phyloP scores from a whole-genome alignment of 2,797 vertebrate species.

The Erethizon dorsatum region DNA sequence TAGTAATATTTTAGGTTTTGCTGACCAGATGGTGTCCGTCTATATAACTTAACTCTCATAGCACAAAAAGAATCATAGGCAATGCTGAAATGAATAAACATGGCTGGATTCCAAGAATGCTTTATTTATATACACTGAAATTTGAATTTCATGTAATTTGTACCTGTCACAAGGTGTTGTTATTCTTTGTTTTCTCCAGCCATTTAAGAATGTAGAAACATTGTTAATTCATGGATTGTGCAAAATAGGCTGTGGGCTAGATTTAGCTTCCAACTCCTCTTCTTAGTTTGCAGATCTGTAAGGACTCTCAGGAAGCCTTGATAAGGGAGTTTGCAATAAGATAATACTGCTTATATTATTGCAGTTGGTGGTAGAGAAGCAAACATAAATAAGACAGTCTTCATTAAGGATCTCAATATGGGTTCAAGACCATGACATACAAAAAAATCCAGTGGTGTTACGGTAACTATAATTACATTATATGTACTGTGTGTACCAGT shows the following conservation, averaged over 20 bases:
- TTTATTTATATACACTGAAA: not conserved
- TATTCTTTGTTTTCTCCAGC: not conserved
- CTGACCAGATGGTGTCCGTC: not conserved
- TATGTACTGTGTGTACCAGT: not conserved
- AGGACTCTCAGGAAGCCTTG: not conserved
- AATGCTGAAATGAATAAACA: not conserved
- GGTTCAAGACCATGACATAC: slow-evolving; percentile 17
- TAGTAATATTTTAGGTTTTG: slow-evolving; percentile 52
- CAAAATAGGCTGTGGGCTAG: not conserved
- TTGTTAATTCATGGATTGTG: not conserved
- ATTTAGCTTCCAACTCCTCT: not conserved
- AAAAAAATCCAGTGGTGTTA: not conserved
- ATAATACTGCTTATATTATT: not conserved
- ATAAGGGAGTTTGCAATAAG: not conserved
- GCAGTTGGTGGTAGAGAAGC: not conserved
- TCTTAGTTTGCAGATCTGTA: not conserved
- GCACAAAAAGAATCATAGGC: not conserved
- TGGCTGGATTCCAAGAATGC: not conserved
- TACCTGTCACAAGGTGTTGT: not conserved
- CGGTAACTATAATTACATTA: not conserved
- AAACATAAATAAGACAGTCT: not conserved
- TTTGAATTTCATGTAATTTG: slow-evolving; percentile 28
- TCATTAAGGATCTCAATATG: not conserved
- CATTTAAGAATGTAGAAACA: not conserved
- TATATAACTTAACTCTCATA: not conserved